Percentiles rank a stretch among this genome's conserved stretches.
These are phyloP conservation scores for Scaptomyza caliginosa DNA, from an alignment of 2,888 invertebrate genomes.

Conservation along the genomic window DNA sequence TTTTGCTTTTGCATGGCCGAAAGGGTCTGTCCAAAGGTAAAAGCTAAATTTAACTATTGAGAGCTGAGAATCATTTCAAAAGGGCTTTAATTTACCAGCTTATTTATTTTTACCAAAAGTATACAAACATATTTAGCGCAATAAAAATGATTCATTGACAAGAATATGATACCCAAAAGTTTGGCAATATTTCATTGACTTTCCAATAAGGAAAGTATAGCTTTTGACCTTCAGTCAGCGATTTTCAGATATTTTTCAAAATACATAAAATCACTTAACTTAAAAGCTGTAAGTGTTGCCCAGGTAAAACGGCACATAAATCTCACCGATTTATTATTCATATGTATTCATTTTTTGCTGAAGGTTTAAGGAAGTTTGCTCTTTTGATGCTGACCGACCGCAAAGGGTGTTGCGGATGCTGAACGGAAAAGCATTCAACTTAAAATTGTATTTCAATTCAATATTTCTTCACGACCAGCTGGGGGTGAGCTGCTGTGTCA, in stretches of 20 bases:
- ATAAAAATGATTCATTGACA: too few relatives aligned
- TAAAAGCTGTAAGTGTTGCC: constrained; percentile 62
- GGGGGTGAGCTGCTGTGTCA: constrained; percentile 31
- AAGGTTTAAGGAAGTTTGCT: constrained; percentile 10
- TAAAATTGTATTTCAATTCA: constrained; percentile 58
- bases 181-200: not conserved
- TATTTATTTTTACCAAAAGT: too few relatives aligned
- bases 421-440: constrained; percentile 19
- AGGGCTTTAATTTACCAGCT: too few relatives aligned
- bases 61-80: not conserved
- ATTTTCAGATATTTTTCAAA: constrained; percentile 25
- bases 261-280: constrained; percentile 75
- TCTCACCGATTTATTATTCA: constrained; percentile 76
- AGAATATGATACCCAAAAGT: too few relatives aligned
- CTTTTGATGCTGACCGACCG: constrained; percentile 16
- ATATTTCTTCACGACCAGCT: constrained; percentile 45
- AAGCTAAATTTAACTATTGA: constrained; percentile 13
- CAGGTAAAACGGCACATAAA: constrained; percentile 61
- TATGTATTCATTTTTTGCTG: constrained; percentile 61
- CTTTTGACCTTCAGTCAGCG: constrained; percentile 20
- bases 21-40: constrained; percentile 11
- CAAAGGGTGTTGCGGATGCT: not conserved
- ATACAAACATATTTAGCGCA: not conserved
- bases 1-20: constrained; percentile 19
- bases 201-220: constrained; percentile 1